Percentiles rank a stretch among this genome's conserved stretches.
phyloP scores from a whole-genome alignment of 2,888 invertebrate genomes.

The Ichneumoninae sp. region DNA sequence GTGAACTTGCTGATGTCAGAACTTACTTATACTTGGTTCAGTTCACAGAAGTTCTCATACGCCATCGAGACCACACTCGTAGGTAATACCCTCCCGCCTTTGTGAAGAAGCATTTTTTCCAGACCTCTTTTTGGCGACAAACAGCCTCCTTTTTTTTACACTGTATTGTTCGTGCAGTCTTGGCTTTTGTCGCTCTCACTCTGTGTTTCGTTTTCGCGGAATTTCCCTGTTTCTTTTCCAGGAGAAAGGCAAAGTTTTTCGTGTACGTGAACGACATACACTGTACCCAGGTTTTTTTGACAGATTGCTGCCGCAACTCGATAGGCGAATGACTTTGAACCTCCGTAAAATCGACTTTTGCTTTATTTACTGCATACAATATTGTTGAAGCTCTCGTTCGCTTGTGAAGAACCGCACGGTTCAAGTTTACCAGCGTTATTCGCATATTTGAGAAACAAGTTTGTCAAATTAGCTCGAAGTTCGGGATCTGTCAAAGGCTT shows the following conservation, averaged over 20 bases:
- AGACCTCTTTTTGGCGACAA: conserved; percentile 32
- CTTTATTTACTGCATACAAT: conserved; percentile 48
- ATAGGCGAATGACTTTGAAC: conserved; percentile 51
- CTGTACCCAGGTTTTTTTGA: conserved; percentile 57
- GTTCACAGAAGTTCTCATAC: conserved; percentile 17
- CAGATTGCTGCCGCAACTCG: conserved; percentile 49
- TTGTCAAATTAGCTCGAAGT: conserved; percentile 12
- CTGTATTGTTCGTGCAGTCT: conserved; percentile 7
- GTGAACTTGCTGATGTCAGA: conserved; percentile 13
- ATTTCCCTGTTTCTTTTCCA: conserved; percentile 44
- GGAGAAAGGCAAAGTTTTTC: conserved; percentile 34
- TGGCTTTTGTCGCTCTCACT: conserved; percentile 12
- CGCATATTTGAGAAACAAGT: conserved; percentile 37
- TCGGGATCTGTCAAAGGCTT: conserved; percentile 41
- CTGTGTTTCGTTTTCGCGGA: conserved; percentile 41
- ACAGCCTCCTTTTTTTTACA: conserved; percentile 44
- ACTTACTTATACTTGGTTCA: conserved; percentile 32
- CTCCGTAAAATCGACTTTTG: conserved; percentile 53
- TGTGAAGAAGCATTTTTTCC: conserved; percentile 39
- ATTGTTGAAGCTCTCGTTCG: conserved; percentile 55
- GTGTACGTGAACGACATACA: conserved; percentile 34
- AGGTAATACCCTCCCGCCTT: conserved; percentile 50
- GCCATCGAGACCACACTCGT: conserved; percentile 48
- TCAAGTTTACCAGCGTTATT: conserved; percentile 57
- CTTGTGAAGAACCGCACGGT: conserved; percentile 61